phyloP scores from a whole-genome alignment of 2,113 vertebrate species.

The Pionites leucogaster region DNA sequence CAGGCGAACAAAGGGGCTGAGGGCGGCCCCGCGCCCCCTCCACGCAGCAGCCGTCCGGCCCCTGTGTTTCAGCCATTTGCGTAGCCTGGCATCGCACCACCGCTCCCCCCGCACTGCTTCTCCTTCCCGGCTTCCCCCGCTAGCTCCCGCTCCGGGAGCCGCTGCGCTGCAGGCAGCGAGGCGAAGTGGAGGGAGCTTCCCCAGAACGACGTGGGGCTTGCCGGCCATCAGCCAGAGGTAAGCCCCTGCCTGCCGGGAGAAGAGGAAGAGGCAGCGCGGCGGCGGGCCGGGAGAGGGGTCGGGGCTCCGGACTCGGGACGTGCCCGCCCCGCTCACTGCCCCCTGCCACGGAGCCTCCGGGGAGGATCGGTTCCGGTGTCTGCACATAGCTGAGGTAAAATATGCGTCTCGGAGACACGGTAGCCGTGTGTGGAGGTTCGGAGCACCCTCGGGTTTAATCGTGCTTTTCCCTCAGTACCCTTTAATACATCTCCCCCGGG shows the following conservation, averaged over 20 bases:
- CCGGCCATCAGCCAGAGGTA: not conserved
- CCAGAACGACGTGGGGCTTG: not conserved
- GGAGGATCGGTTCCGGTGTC: not conserved
- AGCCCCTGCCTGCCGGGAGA: not conserved
- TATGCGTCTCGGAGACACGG: not conserved
- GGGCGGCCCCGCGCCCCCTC: not conserved
- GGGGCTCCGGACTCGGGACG: not conserved
- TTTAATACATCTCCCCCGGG: not conserved
- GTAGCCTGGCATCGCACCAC: not conserved
- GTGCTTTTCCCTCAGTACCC: not conserved
- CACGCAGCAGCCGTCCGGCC: not conserved
- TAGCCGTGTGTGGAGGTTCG: not conserved
- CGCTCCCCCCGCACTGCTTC: not conserved
- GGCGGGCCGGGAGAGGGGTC: not conserved
- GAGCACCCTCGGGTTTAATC: not conserved
- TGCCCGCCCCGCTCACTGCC: not conserved
- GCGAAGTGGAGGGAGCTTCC: not conserved
- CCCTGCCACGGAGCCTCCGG: not conserved
- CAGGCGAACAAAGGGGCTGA: slow-evolving; percentile 33
- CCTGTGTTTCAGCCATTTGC: slow-evolving; percentile 20
- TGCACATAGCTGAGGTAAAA: not conserved
- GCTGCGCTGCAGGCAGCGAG: not conserved
- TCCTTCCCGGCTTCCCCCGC: not conserved
- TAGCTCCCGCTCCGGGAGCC: not conserved
- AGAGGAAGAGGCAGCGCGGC: not conserved